These are phyloP conservation scores for Battus philenor DNA, from an alignment of 1,140 invertebrate species.

Conservation along the genomic window DNA sequence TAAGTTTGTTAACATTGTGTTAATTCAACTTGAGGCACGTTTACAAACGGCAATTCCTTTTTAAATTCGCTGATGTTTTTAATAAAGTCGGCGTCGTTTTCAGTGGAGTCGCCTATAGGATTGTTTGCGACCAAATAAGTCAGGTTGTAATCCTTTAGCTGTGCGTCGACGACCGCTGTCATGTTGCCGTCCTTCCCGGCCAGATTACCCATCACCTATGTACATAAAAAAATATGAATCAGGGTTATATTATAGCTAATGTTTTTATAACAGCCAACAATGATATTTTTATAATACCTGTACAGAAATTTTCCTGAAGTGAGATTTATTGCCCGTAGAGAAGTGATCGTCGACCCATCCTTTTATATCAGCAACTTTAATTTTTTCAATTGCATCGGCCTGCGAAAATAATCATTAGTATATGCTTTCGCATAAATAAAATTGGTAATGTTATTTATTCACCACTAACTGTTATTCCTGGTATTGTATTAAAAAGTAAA, in stretches of 20 bases:
- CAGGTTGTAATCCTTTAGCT: conserved; percentile 31
- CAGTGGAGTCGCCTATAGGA: conserved; percentile 34
- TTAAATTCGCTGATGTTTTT: conserved; percentile 43
- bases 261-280: too few relatives aligned
- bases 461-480: too few relatives aligned
- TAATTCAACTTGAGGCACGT: conserved; percentile 43
- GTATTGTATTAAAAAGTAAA: too few relatives aligned
- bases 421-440: background rate
- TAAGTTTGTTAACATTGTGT: conserved; percentile 41
- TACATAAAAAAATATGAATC: conserved; percentile 5
- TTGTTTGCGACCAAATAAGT: conserved; percentile 35
- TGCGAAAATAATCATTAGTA: conserved; percentile 30
- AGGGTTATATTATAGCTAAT: too few relatives aligned
- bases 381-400: conserved; percentile 69
- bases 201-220: conserved; percentile 54
- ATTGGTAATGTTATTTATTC: background rate
- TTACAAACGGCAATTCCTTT: conserved; percentile 35
- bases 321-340: conserved; percentile 70
- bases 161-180: conserved; percentile 16
- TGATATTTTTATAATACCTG: conserved; percentile 79
- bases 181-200: conserved; percentile 28
- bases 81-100: conserved; percentile 43
- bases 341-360: conserved; percentile 79
- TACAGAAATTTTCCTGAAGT: conserved; percentile 80
- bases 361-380: conserved; percentile 76